A percentile compares a stretch with the other conserved stretches of the same genome.
phyloP scores from a whole-genome alignment of 2,888 invertebrate genomes.

The Criorhina ranunculi region DNA sequence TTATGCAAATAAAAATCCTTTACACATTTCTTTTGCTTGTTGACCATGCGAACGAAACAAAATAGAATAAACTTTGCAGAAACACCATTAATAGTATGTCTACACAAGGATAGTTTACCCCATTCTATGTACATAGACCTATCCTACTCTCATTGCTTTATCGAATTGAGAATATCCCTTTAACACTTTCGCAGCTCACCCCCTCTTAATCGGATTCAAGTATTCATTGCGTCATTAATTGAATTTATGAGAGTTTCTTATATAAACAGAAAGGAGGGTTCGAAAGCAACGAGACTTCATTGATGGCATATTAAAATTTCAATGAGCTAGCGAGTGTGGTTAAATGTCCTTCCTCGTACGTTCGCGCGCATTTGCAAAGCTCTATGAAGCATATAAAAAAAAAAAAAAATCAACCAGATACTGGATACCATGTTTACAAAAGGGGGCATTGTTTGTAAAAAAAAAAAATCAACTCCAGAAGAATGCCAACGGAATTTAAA shows the following conservation, averaged over 20 bases:
- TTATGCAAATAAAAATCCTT: background rate
- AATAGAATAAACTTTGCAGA: background rate
- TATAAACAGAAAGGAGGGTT: conserved; percentile 64
- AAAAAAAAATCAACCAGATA: conserved; percentile 50
- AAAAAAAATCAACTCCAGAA: conserved; percentile 54
- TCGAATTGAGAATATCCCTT: conserved; percentile 27
- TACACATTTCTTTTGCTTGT: background rate
- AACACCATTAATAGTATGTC: conserved; percentile 7
- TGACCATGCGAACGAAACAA: background rate
- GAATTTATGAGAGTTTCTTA: conserved; percentile 75
- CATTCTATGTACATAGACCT: background rate
- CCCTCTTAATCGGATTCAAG: conserved; percentile 71
- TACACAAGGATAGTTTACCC: background rate
- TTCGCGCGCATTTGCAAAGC: conserved; percentile 63
- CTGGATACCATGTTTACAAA: conserved; percentile 65
- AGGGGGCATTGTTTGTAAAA: conserved; percentile 70
- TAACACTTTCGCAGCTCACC: conserved; percentile 33
- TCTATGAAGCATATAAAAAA: conserved; percentile 47
- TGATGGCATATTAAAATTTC: conserved; percentile 76
- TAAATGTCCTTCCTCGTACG: conserved; percentile 67
- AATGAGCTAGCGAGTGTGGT: conserved; percentile 73
- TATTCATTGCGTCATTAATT: conserved; percentile 76
- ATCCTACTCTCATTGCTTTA: background rate
- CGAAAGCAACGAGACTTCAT: conserved; percentile 71
- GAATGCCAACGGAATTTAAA: conserved; percentile 65